Evolutionary conservation across 1,140 invertebrate genomes (phyloP).

Genomic region (Papilio machaon): DNA sequence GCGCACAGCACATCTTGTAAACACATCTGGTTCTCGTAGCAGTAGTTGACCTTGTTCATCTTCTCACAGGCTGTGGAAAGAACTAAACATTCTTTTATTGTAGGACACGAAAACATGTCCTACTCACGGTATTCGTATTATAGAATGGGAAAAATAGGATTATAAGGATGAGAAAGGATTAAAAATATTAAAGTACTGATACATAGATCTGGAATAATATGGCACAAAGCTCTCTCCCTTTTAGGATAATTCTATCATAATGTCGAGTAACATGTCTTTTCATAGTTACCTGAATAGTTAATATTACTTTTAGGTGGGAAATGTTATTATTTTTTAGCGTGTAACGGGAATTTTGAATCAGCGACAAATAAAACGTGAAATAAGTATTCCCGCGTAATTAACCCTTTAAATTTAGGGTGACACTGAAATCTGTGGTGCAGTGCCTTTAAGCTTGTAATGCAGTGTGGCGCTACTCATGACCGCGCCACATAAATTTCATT

Average conservation of each 20-base stretch:
- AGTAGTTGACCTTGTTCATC: not conserved
- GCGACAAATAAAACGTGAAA: not conserved
- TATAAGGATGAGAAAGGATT: not conserved
- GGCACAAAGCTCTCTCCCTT: not conserved
- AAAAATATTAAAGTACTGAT: not conserved
- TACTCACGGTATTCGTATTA: not conserved
- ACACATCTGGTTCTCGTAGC: conserved; percentile 32
- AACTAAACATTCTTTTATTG: not conserved
- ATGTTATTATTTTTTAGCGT: not conserved
- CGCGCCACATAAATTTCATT: conserved; percentile 25
- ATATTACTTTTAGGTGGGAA: not conserved
- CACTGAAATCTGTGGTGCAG: conserved; percentile 19
- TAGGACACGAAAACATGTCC: not conserved
- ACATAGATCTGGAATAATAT: not conserved
- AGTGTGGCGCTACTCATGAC: conserved; percentile 29
- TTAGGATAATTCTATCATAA: not conserved
- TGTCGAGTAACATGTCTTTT: not conserved
- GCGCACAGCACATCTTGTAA: conserved; percentile 42
- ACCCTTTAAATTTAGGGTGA: conserved; percentile 15
- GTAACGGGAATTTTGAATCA: not conserved
- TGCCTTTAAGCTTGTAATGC: conserved; percentile 31
- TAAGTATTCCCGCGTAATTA: not conserved
- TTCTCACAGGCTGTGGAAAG: conserved; percentile 19
- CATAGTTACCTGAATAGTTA: not conserved
- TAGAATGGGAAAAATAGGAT: not conserved